Evolutionary conservation across 2,113 vertebrate genomes (phyloP).

Genomic region (Limanda limanda): DNA sequence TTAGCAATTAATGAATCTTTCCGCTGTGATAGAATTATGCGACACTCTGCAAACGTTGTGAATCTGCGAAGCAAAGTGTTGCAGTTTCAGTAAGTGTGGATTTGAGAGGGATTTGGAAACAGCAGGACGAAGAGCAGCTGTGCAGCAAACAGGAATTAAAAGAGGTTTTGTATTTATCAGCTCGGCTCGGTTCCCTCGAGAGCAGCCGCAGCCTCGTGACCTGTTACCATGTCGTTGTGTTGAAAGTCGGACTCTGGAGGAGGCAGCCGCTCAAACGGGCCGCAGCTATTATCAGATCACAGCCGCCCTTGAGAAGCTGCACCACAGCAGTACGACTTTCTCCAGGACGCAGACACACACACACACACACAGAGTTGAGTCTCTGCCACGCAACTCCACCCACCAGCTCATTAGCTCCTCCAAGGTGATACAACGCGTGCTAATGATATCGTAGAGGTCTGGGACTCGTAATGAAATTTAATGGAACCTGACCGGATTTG

Average conservation of each 20-base stretch:
- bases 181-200: not conserved
- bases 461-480: not conserved
- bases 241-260: constrained; percentile 18
- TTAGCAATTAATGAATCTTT: not conserved
- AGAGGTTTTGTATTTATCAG: not conserved
- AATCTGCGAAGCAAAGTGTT: too few relatives aligned
- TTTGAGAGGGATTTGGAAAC: not conserved
- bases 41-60: too few relatives aligned
- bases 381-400: not conserved
- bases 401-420: not conserved
- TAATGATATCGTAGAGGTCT: not conserved
- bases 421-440: not conserved
- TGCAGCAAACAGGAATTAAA: not conserved
- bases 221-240: not conserved
- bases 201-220: not conserved
- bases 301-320: constrained; percentile 10
- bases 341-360: not conserved
- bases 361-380: not conserved
- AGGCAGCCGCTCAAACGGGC: constrained; percentile 16
- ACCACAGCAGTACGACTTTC: not conserved
- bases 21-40: not conserved
- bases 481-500: not conserved
- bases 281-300: constrained; percentile 29
- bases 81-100: not conserved
- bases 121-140: not conserved